Evolutionary conservation across 2,797 vertebrate species (phyloP), one percentile per base, ranked within the genome.

Genomic region (Parotocinclus haroldoi): DNA sequence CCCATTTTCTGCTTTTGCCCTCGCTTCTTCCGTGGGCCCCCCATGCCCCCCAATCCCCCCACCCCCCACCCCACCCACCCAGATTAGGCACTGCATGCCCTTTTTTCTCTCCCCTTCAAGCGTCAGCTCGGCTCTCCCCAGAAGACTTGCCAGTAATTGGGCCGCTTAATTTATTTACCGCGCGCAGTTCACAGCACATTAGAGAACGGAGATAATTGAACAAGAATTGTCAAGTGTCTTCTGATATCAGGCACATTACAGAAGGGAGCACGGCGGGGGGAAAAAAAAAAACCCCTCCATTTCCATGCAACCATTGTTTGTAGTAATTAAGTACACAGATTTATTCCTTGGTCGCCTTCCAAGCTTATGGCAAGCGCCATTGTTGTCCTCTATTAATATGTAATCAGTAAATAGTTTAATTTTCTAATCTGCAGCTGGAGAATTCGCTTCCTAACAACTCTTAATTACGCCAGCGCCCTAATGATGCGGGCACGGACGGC

Each of bases 351-450:
- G 89, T 98, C 95, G 96, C 95, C 95, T 98, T 99, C 96, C 96
- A 98, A 98, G 96, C 96, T 96, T 98, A 98, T 98, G 94, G 95
- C 94, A 93, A 92, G 93, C 93, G 89, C 95, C 94, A 98, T 98
- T 99, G 96, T 99, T 99, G 96, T 98, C 93, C 94, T 98, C 94
- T 96, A 98, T 99, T 99, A 99, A 99, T 99, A 98, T 98, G 96
- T 98, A 99, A 99, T 98, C 96, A 98, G 96, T 96, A 98, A 98
- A 99, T 99, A 98, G 96, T 99, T 98, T 99, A 98, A 99, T 99
- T 99, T 98, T 96, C 96, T 99, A 98, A 99, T 99, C 96, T 96
- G 95, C 93, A 95, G 96, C 96, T 96, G 92, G 96, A 99, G 95
- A 99, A 99, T 99, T 99, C 94, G 96, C 96, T 98, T 99, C 98